Percentiles rank a stretch among this genome's conserved stretches.
Conservation (phyloP, 1,140 invertebrate genomes). For the Brachionus asplanchnoidis region DNA sequence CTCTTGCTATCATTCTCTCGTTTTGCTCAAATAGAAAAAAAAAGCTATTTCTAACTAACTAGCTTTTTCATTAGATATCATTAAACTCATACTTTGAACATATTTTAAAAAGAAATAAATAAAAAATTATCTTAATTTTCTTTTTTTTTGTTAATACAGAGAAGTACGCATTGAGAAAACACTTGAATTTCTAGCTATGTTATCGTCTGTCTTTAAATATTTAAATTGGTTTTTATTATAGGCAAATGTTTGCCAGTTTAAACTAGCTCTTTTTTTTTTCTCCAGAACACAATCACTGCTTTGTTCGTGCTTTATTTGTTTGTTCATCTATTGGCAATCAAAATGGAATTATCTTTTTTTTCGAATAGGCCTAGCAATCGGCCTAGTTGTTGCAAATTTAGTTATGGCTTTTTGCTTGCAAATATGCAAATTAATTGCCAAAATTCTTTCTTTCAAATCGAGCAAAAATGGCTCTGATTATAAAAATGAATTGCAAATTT, state of each 20-base stretch:
- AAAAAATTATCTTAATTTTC: slow-evolving; percentile 20
- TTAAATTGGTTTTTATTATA: slow-evolving; percentile 15
- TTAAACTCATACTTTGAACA: slow-evolving; percentile 25
- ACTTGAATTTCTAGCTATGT: background rate
- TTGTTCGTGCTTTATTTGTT: background rate
- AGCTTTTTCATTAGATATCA: slow-evolving; percentile 17
- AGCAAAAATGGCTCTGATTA: background rate
- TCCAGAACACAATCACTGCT: background rate
- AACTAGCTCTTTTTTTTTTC: background rate
- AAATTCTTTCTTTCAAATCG: background rate
- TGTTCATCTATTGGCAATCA: background rate
- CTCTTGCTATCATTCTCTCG: background rate
- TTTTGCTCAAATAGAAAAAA: background rate
- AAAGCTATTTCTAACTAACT: background rate
- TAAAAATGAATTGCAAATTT: background rate
- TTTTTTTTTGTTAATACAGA: background rate
- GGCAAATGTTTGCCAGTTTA: background rate
- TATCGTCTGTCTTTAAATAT: slow-evolving; percentile 27
- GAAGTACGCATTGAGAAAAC: background rate
- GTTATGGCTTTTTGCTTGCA: background rate
- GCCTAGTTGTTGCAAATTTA: background rate
- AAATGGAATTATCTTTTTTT: background rate
- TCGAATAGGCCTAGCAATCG: background rate
- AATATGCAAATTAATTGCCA: background rate
- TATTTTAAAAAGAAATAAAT: slow-evolving; percentile 10